A percentile compares a stretch with the other conserved stretches of the same genome.
Evolutionary conservation across 2,797 vertebrate species (phyloP).

Genomic region (Hyperoplus immaculatus): DNA sequence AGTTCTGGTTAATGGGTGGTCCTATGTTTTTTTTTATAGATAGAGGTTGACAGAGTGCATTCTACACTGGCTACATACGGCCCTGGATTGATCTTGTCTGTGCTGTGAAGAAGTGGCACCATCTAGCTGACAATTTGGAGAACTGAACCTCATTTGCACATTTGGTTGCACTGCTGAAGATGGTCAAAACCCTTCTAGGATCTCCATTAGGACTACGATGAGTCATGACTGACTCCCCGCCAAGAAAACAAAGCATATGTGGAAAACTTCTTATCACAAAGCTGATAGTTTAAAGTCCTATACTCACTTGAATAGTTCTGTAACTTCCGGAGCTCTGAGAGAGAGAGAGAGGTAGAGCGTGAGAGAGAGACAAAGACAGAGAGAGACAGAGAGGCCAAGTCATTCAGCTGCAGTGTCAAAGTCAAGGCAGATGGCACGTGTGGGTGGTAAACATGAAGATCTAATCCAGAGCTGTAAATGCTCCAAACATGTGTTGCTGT

Average conservation of each 20-base stretch:
- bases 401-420: constrained; percentile 33
- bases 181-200: background rate
- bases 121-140: constrained; percentile 42
- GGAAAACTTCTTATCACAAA: background rate
- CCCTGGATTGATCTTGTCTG: rapidly evolving
- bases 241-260: background rate
- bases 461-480: constrained; percentile 48
- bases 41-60: background rate
- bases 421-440: constrained; percentile 54
- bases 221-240: background rate
- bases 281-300: background rate
- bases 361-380: background rate
- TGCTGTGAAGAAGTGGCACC: constrained; percentile 14
- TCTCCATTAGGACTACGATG: background rate
- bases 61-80: rapidly evolving
- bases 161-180: background rate
- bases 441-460: constrained; percentile 51
- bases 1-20: too few relatives aligned
- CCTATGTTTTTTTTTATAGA: too few relatives aligned
- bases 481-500: constrained; percentile 64
- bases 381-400: background rate
- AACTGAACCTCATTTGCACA: background rate
- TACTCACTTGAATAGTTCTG: constrained; percentile 87
- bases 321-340: constrained; percentile 84
- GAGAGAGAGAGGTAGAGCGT: background rate